Base-by-base conservation (phyloP, 2,888 invertebrate species). In the Hanleya hanleyi region DNA sequence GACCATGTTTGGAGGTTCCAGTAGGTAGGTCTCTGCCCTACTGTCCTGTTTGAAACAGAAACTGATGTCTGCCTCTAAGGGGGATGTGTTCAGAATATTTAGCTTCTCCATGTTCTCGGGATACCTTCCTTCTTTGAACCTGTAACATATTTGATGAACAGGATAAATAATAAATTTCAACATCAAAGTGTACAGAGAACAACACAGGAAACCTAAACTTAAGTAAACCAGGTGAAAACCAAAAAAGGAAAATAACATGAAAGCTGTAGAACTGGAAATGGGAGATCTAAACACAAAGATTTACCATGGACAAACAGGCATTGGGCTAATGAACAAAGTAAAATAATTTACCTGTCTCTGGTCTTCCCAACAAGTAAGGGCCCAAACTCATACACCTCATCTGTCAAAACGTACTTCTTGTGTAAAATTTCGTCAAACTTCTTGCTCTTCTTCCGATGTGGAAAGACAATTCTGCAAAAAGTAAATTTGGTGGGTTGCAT, bases 371-470 rank as follows among this genome's bases (percentile, higher is more conserved):
- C 88, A n/a, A 91, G 82, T 22, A 91, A 81, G 3, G 91, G 91
- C 18, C 91, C 91, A 87, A 91, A 91, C 75, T 91, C 90, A 82
- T 88, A 91, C 1, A 80, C 83, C 69, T 90, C 90, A 15, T 84
- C 81, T 22, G 85, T 78, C 18, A 90, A 79, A 35, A 91, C 84
- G 77, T 88, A 91, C 74, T 90, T 90, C 81, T 91, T 90, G 77
- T 88, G 84, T 4, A 90, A 85, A 70, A 91, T 90, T 76, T 91
- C 90, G 76, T 89, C 87, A 5, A 74, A 29, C 49, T 86, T 84
- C 73, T 85, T 87, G 61, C 73, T 86, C 85, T 90, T 91, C 82
- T 89, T 89, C 36, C 90, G 85, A 62, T 85, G 85, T n/a, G 86
- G 85, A 77, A 91, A 91, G 7, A 91, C 89, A 79, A 90, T 86